phyloP scores from a whole-genome alignment of 2,797 vertebrate genomes.

The Anabas testudineus region DNA sequence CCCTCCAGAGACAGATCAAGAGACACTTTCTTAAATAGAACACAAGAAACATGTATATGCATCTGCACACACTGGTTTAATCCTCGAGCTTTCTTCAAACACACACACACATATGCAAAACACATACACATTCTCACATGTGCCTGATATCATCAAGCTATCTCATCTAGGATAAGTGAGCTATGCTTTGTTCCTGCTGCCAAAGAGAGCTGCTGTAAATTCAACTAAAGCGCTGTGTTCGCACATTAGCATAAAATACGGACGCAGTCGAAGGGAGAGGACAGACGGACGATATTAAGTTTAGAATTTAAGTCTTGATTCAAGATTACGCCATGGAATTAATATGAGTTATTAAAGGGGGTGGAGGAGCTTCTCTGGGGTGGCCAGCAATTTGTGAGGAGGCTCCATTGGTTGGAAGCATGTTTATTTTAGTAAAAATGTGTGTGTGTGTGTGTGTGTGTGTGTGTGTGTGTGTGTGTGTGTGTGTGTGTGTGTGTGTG shows the following conservation, averaged over 20 bases:
- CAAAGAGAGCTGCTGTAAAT: constrained; percentile 54
- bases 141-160: constrained; percentile 46
- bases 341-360: too few relatives aligned
- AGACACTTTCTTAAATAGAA: constrained; percentile 52
- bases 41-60: constrained; percentile 42
- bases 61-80: constrained; percentile 40
- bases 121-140: neutral
- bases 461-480: too few relatives aligned
- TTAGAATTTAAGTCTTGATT: too few relatives aligned
- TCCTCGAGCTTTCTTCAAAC: constrained; percentile 31
- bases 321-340: too few relatives aligned
- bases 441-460: constrained; percentile 22
- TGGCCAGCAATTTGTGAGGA: too few relatives aligned
- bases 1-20: constrained; percentile 60
- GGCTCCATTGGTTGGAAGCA: too few relatives aligned
- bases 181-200: constrained; percentile 65
- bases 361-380: too few relatives aligned
- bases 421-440: constrained; percentile 49
- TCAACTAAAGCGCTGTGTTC: constrained; percentile 52
- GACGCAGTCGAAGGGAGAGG: constrained; percentile 35
- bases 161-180: constrained; percentile 58
- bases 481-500: too few relatives aligned
- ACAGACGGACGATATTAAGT: constrained; percentile 22
- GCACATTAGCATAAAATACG: constrained; percentile 61
- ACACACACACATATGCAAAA: constrained; percentile 6